Percentiles rank a stretch among this genome's conserved stretches.
These are phyloP conservation scores for Onychostruthus taczanowskii DNA, from an alignment of 2,113 vertebrate species.

Conservation along the genomic window DNA sequence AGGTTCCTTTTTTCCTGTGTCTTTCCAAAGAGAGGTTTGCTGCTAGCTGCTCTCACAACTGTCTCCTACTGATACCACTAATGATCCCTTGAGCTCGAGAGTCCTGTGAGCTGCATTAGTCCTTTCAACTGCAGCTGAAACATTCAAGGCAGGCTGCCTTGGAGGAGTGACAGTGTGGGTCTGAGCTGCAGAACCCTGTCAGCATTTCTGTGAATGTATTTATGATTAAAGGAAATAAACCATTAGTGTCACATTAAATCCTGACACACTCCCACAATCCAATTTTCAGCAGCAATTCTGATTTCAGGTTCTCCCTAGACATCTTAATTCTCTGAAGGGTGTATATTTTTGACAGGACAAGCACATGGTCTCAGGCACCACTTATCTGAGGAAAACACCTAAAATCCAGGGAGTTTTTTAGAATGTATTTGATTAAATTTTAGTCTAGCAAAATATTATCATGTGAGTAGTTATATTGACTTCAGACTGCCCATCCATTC, in stretches of 20 bases:
- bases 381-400: not conserved
- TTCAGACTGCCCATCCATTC: not conserved
- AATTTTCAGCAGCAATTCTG: not conserved
- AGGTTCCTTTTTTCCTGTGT: not conserved
- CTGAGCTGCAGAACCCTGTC: not conserved
- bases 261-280: not conserved
- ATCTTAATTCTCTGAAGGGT: not conserved
- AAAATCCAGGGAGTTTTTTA: fast-evolving
- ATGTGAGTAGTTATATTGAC: not conserved
- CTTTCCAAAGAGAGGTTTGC: not conserved
- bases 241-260: not conserved
- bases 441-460: not conserved
- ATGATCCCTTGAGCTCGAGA: not conserved
- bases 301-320: not conserved
- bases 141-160: not conserved
- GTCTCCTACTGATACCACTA: not conserved
- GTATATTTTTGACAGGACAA: not conserved
- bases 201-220: not conserved
- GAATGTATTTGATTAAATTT: not conserved
- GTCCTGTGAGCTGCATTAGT: not conserved
- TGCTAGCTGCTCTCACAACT: not conserved
- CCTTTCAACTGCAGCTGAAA: not conserved
- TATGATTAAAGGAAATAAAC: not conserved
- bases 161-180: not conserved
- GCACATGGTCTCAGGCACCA: not conserved